Evolutionary conservation across 2,797 vertebrate genomes (phyloP).

Genomic region (Philypnodon macrostomus): DNA sequence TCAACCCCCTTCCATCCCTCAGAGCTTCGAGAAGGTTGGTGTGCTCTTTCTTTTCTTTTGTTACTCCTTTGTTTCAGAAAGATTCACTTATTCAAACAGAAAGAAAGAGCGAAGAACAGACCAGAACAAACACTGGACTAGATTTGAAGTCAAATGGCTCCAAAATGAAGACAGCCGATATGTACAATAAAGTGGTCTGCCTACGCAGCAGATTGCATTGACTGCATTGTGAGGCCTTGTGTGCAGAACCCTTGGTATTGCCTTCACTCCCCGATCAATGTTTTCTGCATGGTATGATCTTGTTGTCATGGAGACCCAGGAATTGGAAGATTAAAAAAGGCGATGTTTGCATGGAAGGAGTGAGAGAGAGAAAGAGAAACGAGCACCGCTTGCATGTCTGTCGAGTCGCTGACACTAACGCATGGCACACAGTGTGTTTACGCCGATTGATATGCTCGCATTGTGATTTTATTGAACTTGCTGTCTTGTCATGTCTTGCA

Average conservation of each 20-base stretch:
- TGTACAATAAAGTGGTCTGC: slow-evolving; percentile 61
- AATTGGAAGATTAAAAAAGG: slow-evolving; percentile 82
- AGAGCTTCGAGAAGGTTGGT: slow-evolving; percentile 99
- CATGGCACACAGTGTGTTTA: slow-evolving; percentile 63
- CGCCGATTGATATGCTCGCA: slow-evolving; percentile 43
- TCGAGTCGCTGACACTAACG: slow-evolving; percentile 60
- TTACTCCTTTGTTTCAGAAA: slow-evolving; percentile 92
- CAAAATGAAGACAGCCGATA: slow-evolving; percentile 50
- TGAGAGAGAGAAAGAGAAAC: slow-evolving; percentile 73
- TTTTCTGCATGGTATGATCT: slow-evolving; percentile 87
- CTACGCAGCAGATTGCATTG: slow-evolving; percentile 70
- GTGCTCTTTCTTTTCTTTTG: slow-evolving; percentile 99
- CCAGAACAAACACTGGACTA: slow-evolving; percentile 45
- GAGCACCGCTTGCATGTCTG: slow-evolving; percentile 72
- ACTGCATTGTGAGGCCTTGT: slow-evolving; percentile 96
- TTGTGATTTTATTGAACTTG: slow-evolving; percentile 47
- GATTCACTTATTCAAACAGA: slow-evolving; percentile 70
- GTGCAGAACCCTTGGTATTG: slow-evolving; percentile 92
- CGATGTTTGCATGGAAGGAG: slow-evolving; percentile 86
- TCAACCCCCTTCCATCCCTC: slow-evolving; percentile 99
- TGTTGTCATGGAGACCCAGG: slow-evolving; percentile 97
- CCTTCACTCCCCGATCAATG: slow-evolving; percentile 77
- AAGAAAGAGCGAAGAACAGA: slow-evolving; percentile 59
- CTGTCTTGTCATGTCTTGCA: slow-evolving; percentile 46
- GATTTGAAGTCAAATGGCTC: slow-evolving; percentile 52